Evolutionary conservation across 2,888 invertebrate species (phyloP), one percentile per base, ranked within the genome.

Genomic region (Oligia fasciuncula): DNA sequence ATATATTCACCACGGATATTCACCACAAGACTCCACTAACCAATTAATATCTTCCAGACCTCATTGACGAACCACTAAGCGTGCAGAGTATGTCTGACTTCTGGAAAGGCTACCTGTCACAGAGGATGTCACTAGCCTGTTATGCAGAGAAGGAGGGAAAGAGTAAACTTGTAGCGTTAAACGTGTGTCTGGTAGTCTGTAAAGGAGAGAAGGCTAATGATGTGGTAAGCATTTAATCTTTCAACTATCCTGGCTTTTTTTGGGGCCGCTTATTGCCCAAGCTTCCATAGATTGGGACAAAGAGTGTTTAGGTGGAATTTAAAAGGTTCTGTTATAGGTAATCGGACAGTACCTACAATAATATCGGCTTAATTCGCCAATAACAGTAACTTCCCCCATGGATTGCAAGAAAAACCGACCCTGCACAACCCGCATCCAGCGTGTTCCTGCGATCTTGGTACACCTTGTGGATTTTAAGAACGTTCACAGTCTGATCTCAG

Each of bases 61-160:
- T 95, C 0, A 5, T 54, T 0, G 88, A 92, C 0, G 94, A 94
- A 9, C 90, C 91, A 0, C 83, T 83, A 17, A 95, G 95, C 76
- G 51, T 94, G 14, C 54, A 43, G 0, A 89, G 92, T 54, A 91
- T 93, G 3, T 19, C 29, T 0, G 88, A 90, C 0, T 92, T 93
- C 85, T 96, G 96, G 96, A 85, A 79, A 1, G 83, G 85, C 0
- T 89, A 87, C 62, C 66, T 96, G 0, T 40, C 85, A 0, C 86
- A 92, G 76, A 91, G 95, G 11, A 94, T 93, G 91, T 92, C 92
- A 49, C 88, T 96, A 0, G 96, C 91, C 0, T 95, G 96, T 83
- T 96, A 95, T 71, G 90, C 87, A 4, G 91, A 91, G 14, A 89
- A 89, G 11, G 81, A 92, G 4, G 95, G 94, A 0, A 74, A 82